Percentiles rank a stretch among this genome's conserved stretches.
Conservation (phyloP, 2,888 invertebrate genomes). For the Falcaria lacertinaria region DNA sequence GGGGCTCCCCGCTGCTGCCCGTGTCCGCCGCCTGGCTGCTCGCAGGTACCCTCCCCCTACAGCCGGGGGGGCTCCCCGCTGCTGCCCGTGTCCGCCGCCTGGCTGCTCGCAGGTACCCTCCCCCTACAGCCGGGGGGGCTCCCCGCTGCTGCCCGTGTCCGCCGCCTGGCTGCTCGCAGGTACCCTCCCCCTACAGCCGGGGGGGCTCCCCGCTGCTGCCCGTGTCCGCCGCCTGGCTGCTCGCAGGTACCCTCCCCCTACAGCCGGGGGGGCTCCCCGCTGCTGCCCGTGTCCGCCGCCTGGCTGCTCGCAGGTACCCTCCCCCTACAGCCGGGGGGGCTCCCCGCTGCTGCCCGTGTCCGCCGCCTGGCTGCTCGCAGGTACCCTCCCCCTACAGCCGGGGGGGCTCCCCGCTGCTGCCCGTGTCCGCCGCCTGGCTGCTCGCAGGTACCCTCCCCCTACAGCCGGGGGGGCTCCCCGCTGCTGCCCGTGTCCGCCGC, state of each 20-base stretch:
- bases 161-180: conserved; percentile 85
- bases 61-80: conserved; percentile 31
- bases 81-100: conserved; percentile 84
- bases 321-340: conserved; percentile 34
- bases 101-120: conserved; percentile 80
- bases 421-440: no score
- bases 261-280: not conserved
- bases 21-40: conserved; percentile 85
- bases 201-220: conserved; percentile 68
- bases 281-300: no score
- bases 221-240: conserved; percentile 84
- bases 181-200: not conserved
- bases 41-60: conserved; percentile 45
- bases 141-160: conserved; percentile 79
- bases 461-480: conserved; percentile 20
- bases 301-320: no score
- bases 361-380: no score
- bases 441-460: conserved; percentile 22
- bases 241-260: conserved; percentile 58
- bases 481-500: no score
- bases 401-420: no score
- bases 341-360: no score
- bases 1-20: conserved; percentile 68
- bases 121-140: conserved; percentile 12
- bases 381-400: conserved; percentile 45